Evolutionary conservation across 1,140 invertebrate genomes (phyloP).

Genomic region (Microplitis mediator): DNA sequence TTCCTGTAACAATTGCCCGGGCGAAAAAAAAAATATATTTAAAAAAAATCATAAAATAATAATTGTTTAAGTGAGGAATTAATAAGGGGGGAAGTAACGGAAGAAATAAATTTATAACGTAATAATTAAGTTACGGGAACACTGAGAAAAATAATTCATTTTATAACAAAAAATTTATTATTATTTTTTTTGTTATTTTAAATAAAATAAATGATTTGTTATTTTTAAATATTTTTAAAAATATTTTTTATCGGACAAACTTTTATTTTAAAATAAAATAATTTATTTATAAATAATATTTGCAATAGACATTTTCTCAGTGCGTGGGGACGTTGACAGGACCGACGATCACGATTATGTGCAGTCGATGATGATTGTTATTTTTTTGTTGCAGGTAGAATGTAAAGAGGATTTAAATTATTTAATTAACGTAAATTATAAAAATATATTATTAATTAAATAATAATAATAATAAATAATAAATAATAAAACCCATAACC

Average conservation of each 20-base stretch:
- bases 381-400: neutral
- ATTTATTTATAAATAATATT: too few relatives aligned
- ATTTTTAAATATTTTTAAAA: too few relatives aligned
- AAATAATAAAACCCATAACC: constrained; percentile 54
- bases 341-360: neutral
- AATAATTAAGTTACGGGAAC: neutral
- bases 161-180: neutral
- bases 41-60: constrained; percentile 9
- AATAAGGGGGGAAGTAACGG: neutral
- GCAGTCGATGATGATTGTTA: constrained; percentile 10
- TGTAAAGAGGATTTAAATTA: neutral
- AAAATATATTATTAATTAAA: neutral
- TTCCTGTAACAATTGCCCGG: constrained; percentile 56
- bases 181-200: too few relatives aligned
- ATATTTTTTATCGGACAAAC: too few relatives aligned
- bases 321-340: neutral
- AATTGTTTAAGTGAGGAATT: constrained; percentile 24
- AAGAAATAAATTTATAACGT: neutral
- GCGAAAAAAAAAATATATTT: constrained; percentile 38
- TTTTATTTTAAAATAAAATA: too few relatives aligned
- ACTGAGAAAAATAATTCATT: neutral
- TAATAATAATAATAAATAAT: constrained; percentile 37
- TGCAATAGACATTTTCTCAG: neutral
- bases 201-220: too few relatives aligned
- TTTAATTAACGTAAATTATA: neutral